phyloP scores from a whole-genome alignment of 2,797 vertebrate species.

The Helostoma temminkii region DNA sequence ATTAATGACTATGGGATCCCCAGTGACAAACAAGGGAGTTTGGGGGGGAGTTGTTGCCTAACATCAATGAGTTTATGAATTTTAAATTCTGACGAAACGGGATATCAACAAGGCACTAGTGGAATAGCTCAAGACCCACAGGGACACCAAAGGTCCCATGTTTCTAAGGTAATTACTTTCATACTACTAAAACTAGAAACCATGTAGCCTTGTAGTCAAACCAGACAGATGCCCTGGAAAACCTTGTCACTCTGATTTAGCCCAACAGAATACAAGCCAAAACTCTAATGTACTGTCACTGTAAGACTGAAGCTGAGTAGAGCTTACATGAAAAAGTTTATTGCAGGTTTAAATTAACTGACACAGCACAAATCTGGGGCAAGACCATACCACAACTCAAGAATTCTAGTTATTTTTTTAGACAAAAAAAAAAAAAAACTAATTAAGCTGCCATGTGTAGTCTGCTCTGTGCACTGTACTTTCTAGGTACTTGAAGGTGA shows the following conservation, averaged over 20 bases:
- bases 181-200: no score
- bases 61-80: background rate
- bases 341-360: background rate
- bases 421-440: no score
- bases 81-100: background rate
- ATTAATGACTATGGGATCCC: constrained; percentile 4
- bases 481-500: constrained; percentile 35
- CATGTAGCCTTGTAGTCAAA: no score
- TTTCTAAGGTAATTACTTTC: background rate
- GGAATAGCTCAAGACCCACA: background rate
- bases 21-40: background rate
- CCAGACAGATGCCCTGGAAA: no score
- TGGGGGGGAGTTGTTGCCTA: background rate
- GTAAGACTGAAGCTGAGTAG: background rate
- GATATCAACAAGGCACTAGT: background rate
- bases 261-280: no score
- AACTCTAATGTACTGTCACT: background rate
- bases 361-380: background rate
- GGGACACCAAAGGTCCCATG: accelerated
- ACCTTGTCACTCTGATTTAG: no score
- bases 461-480: background rate
- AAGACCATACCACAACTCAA: background rate
- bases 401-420: background rate
- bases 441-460: constrained; percentile 1
- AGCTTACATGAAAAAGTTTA: background rate